Percentiles rank a stretch among this genome's conserved stretches.
Conservation (phyloP, 2,888 invertebrate species). For the Caprella mutica region DNA sequence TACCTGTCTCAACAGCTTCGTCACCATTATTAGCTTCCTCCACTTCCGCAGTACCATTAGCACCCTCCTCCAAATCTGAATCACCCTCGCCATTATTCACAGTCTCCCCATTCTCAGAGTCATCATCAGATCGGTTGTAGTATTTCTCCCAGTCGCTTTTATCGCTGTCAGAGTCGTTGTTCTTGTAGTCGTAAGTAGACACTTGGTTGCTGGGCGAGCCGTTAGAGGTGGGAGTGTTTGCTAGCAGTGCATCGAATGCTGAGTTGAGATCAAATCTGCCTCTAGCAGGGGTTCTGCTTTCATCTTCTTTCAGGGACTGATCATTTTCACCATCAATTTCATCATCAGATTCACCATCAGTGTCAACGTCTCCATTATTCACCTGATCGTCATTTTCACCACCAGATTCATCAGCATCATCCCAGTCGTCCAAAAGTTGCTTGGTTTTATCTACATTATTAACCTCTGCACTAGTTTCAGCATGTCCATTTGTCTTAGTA, state of each 20-base stretch:
- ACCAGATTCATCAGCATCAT: constrained; percentile 28
- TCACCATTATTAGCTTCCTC: neutral
- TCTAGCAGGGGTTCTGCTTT: constrained; percentile 20
- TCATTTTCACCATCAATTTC: constrained; percentile 3
- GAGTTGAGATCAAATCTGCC: constrained; percentile 28
- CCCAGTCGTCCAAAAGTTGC: constrained; percentile 29
- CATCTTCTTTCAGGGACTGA: constrained; percentile 12
- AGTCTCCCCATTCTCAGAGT: constrained; percentile 12
- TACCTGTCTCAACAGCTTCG: neutral
- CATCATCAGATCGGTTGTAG: constrained; percentile 21
- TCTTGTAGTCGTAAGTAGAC: constrained; percentile 9
- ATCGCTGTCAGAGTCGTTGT: constrained; percentile 32
- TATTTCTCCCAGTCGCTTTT: constrained; percentile 34
- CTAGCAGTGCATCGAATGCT: constrained; percentile 32
- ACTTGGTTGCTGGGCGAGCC: constrained; percentile 1
- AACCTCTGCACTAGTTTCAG: constrained; percentile 14
- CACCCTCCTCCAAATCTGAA: neutral
- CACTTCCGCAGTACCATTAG: neutral
- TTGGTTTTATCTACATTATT: no score
- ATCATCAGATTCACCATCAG: neutral
- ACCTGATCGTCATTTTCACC: constrained; percentile 9
- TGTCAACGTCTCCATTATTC: neutral
- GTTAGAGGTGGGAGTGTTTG: constrained; percentile 18
- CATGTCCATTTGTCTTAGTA: constrained; percentile 29
- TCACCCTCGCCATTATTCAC: constrained; percentile 1